A percentile compares a stretch with the other conserved stretches of the same genome.
phyloP scores from a whole-genome alignment of 2,797 vertebrate species.

The Phaenicophaeus curvirostris region DNA sequence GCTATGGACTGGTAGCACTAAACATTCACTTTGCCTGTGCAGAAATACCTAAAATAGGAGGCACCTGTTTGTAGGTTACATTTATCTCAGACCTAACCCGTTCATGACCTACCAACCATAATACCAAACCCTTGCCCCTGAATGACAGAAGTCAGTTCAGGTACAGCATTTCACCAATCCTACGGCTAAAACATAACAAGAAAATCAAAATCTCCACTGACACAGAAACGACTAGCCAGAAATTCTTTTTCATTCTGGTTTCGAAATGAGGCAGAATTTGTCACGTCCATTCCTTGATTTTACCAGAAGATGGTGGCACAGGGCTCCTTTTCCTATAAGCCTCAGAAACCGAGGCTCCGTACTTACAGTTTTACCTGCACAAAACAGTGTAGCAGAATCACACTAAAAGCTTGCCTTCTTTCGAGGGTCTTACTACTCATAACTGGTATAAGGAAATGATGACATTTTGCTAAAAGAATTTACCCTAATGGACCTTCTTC shows the following conservation, averaged over 20 bases:
- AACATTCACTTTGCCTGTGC: not conserved
- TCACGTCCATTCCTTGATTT: slow-evolving; percentile 25
- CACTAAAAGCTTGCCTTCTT: not conserved
- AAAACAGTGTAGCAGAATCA: not conserved
- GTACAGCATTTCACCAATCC: not conserved
- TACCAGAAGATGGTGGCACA: slow-evolving; percentile 61
- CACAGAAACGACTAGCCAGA: not conserved
- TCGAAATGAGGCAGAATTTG: not conserved
- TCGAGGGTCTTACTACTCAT: not conserved
- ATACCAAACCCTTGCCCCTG: not conserved
- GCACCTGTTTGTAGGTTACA: not conserved
- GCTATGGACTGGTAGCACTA: not conserved
- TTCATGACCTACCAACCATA: not conserved
- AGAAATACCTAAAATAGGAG: not conserved
- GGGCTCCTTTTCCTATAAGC: slow-evolving; percentile 1
- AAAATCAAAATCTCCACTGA: not conserved
- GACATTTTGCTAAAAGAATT: not conserved
- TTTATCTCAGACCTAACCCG: not conserved
- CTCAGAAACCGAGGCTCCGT: not conserved
- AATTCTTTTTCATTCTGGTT: not conserved
- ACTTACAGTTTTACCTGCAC: not conserved
- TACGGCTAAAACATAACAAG: not conserved
- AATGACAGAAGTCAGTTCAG: not conserved
- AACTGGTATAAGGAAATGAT: not conserved
- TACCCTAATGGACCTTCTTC: not conserved